Evolutionary conservation across 2,113 vertebrate genomes (phyloP).

Genomic region (Cardinalis cardinalis): DNA sequence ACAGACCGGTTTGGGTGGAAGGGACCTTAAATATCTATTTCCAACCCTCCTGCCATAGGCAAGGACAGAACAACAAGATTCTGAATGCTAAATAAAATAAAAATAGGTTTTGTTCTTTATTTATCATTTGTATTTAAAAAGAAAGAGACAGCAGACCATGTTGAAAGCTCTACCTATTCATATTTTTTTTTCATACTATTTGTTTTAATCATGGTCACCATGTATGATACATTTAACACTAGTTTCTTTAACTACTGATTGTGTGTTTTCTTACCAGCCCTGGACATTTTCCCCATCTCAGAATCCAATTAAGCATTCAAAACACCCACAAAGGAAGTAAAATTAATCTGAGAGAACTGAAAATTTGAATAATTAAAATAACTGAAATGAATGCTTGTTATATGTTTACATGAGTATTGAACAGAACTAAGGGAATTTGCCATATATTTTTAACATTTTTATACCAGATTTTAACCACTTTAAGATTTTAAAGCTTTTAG

Average conservation of each 20-base stretch:
- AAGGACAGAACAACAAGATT: not conserved
- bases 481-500: not conserved
- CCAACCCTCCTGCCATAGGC: not conserved
- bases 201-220: not conserved
- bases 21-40: not conserved
- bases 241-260: not conserved
- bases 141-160: not conserved
- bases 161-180: too few species aligned
- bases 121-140: not conserved
- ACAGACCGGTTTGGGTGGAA: not conserved
- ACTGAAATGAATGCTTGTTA: not conserved
- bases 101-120: not conserved
- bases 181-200: not conserved
- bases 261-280: not conserved
- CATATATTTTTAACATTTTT: not conserved
- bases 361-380: not conserved
- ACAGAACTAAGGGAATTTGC: not conserved
- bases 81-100: not conserved
- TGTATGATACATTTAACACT: not conserved
- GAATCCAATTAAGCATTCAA: not conserved
- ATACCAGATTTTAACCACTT: not conserved
- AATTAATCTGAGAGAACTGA: not conserved
- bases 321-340: not conserved
- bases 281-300: not conserved
- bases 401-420: not conserved